phyloP scores from a whole-genome alignment of 2,113 vertebrate genomes.

The Pomatostomus ruficeps region DNA sequence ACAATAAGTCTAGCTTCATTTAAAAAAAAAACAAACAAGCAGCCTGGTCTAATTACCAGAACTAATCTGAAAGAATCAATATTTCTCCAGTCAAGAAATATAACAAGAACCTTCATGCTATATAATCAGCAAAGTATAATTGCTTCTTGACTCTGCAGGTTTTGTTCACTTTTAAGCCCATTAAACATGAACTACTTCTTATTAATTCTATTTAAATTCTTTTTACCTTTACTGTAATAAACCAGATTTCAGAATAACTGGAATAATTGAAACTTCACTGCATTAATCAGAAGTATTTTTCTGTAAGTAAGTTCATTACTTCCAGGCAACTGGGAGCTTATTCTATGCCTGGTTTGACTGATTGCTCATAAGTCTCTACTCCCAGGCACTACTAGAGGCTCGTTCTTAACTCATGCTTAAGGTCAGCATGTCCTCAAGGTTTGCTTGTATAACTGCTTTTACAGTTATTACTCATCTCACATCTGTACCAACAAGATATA shows the following conservation, averaged over 20 bases:
- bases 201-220: background rate
- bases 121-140: background rate
- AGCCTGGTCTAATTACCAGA: background rate
- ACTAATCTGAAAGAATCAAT: background rate
- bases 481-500: background rate
- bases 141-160: background rate
- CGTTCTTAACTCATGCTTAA: background rate
- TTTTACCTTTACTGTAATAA: background rate
- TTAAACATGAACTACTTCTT: background rate
- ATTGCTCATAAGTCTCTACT: background rate
- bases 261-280: background rate
- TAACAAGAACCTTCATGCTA: background rate
- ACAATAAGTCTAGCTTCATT: background rate
- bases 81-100: background rate
- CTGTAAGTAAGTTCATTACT: background rate
- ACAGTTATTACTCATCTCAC: background rate
- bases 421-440: background rate
- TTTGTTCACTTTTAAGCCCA: background rate
- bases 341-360: background rate
- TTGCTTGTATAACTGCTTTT: background rate
- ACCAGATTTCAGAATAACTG: background rate
- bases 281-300: background rate
- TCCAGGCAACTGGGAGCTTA: background rate
- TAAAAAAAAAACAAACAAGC: constrained; percentile 11
- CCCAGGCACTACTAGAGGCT: background rate